Base-by-base conservation (phyloP, 2,797 vertebrate species). In the Botia kubotai region DNA sequence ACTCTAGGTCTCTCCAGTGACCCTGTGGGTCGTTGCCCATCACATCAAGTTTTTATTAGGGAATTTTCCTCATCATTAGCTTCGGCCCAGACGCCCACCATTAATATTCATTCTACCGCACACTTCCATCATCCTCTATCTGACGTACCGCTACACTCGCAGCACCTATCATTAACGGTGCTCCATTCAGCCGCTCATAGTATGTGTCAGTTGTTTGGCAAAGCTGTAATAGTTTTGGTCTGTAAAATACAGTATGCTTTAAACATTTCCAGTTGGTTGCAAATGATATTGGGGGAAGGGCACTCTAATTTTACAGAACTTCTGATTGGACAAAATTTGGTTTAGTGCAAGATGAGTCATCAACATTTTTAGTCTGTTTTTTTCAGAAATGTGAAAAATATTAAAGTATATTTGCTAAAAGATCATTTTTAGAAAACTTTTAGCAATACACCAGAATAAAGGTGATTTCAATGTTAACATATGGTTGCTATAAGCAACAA, bases 31-130 rank as follows among this genome's bases (percentile, higher is more conserved):
- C 92, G 90, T 93, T 95, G 93, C 93, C 92, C 93, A 91, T 92
- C 92, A 90, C 93, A 94, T 94, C 93, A 94, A 93, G 90, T 95
- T 95, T 94, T 94, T 95, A 95, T 94, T 94, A 92, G 93, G 90
- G 92, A 94, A 94, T 95, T 95, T 95, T 95, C 93, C 91, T 94
- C 92, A 90, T 94, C 94, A 94, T 95, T 95, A 93, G 91, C 90
- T 90, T 88, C 89, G 90, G 90, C 91, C 91, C 90, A 91, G 90
- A 92, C 94, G 92, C 87, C 89, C 91, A 88, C 89, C 91, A 92
- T 93, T 94, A 94, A 94, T 94, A 95, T 95, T 94, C 92, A 94
- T 91, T 90, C 90, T 84, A 83, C 90, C 87, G 88, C 91, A 86
- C 91, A 92, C 91, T 92, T 92, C 92, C 90, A 93, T 93, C 92